A percentile compares a stretch with the other conserved stretches of the same genome.
Conservation (phyloP, 2,888 invertebrate genomes). For the Ormyrus nitidulus region DNA sequence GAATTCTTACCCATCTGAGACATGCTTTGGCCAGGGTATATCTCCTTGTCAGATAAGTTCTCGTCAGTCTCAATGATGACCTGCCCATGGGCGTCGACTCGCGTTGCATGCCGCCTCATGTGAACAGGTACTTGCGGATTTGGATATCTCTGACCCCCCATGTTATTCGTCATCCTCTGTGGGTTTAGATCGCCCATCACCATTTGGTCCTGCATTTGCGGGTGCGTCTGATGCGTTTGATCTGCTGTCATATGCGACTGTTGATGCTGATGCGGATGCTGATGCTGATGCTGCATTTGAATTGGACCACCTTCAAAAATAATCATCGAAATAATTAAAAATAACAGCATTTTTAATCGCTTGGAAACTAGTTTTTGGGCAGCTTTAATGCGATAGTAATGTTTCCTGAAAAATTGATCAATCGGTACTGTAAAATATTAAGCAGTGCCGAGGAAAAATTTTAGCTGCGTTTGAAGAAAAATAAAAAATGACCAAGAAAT, state of each 20-base stretch:
- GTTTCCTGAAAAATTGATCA: too few relatives aligned
- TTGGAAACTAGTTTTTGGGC: too few relatives aligned
- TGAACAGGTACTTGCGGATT: constrained; percentile 70
- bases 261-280: not conserved
- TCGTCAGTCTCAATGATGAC: constrained; percentile 89
- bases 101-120: constrained; percentile 72
- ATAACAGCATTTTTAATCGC: not conserved
- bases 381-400: too few relatives aligned
- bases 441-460: too few relatives aligned
- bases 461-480: too few relatives aligned
- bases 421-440: too few relatives aligned
- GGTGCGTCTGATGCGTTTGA: constrained; percentile 70
- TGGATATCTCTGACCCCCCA: constrained; percentile 59
- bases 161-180: constrained; percentile 72
- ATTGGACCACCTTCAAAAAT: constrained; percentile 15
- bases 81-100: constrained; percentile 78
- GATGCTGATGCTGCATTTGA: constrained; percentile 34
- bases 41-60: constrained; percentile 91
- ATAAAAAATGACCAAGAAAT: too few relatives aligned
- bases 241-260: not conserved
- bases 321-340: not conserved
- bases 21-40: constrained; percentile 79
- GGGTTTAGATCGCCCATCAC: constrained; percentile 65
- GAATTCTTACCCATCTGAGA: constrained; percentile 70
- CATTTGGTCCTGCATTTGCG: constrained; percentile 51